Base-by-base conservation (phyloP, 2,888 invertebrate genomes). In the Hirudinaria manillensis region DNA sequence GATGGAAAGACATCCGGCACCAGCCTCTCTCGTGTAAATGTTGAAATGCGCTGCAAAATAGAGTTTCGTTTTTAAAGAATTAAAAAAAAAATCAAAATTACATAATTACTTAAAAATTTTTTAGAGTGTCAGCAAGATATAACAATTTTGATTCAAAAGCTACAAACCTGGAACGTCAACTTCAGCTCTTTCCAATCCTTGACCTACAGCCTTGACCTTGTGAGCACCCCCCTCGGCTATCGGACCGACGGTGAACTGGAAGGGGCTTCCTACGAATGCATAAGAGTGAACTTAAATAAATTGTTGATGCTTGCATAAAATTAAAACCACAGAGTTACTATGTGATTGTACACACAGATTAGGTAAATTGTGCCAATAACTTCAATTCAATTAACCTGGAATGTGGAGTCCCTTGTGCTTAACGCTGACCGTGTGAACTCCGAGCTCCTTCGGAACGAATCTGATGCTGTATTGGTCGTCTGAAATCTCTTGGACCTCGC, bases 191-290 rank as follows among this genome's bases (percentile, higher is more conserved):
- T 95, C 94, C 73, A 99, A 87, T 61, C 98, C 98, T 0, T 91
- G 91, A 24, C 98, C 98, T 61, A 96, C 95, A 3, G 97, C 96
- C 86, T 96, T 95, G 0, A 98, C 97, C 81, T 95, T 89, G 85
- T 97, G 96, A 65, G 94, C 91, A 0, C 97, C 96, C 19, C 92
- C 93, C 83, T 95, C 94, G 77, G 91, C 89, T 78, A 97, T 88
- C 1, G 95, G 94, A 38, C 97, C 97, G 29, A 98, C 97, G n/a
- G 97, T 97, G 88, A 97, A 98, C 87, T 95, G 95, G 92, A 97
- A 98, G 74, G 97, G 97, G 70, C 95, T 96, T 80, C 97, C 92
- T 91, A 85, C 4, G 80, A 80, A 70, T 21, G 13, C 24, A 13
- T 13, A 13, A 53, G 21, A 53, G 53, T 13, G 53, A 53, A 16